Evolutionary conservation across 2,113 vertebrate species (phyloP).

Genomic region (Porphyrio hochstetteri): DNA sequence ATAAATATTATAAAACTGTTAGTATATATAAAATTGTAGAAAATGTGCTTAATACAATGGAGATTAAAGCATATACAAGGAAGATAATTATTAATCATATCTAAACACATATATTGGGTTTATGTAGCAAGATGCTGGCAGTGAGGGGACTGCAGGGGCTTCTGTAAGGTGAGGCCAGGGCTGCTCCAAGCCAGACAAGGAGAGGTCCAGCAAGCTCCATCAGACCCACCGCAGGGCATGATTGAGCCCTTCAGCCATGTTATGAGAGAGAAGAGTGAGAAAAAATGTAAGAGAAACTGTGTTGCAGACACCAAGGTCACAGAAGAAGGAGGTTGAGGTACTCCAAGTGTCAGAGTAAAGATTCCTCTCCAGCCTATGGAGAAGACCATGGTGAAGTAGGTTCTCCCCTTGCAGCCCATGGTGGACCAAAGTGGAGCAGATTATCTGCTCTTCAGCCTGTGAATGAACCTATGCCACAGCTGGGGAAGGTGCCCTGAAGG

Average conservation of each 20-base stretch:
- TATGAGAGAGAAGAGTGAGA: background rate
- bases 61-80: background rate
- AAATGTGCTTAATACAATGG: background rate
- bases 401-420: background rate
- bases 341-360: accelerated
- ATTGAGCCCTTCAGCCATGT: background rate
- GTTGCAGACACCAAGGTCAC: background rate
- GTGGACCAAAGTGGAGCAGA: background rate
- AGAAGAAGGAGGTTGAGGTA: background rate
- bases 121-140: background rate
- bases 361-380: background rate
- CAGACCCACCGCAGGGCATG: accelerated
- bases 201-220: accelerated
- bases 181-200: accelerated
- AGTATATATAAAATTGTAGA: background rate
- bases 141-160: accelerated
- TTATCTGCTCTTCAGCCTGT: background rate
- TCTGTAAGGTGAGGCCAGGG: background rate
- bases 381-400: background rate
- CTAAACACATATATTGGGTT: background rate
- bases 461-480: background rate
- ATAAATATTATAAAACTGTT: background rate
- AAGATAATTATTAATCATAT: background rate
- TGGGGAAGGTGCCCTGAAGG: background rate
- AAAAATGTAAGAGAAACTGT: background rate